These are phyloP conservation scores for Saccopteryx bilineata DNA, from an alignment of 2,113 vertebrate species.

Conservation along the genomic window DNA sequence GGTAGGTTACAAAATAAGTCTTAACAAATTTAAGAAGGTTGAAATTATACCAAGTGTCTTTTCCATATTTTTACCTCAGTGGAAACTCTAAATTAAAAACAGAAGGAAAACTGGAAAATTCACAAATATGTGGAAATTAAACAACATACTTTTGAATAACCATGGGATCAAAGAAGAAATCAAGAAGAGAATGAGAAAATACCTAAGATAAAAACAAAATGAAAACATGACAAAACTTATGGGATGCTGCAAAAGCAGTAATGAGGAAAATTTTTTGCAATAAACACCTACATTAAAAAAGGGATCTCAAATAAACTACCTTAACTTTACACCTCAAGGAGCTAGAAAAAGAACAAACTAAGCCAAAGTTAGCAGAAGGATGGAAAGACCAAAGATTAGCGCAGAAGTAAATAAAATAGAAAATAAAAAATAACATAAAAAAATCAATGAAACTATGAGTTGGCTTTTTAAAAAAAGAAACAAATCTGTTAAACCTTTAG, in stretches of 20 bases:
- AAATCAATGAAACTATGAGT: neutral
- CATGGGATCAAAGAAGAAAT: neutral
- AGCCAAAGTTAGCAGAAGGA: neutral
- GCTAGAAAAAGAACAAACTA: neutral
- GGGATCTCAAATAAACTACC: neutral
- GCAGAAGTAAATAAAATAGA: neutral
- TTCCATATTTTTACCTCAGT: neutral
- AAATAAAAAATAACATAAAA: neutral
- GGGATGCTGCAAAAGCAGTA: neutral
- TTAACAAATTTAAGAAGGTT: constrained; percentile 1
- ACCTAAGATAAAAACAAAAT: neutral
- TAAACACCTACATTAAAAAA: neutral
- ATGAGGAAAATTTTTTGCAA: neutral
- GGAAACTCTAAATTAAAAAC: neutral
- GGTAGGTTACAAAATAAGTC: neutral
- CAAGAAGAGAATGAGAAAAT: neutral
- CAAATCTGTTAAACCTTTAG: neutral
- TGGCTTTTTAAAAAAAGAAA: neutral
- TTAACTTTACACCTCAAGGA: neutral
- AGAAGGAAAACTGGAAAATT: neutral
- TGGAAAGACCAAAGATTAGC: neutral
- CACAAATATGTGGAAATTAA: neutral
- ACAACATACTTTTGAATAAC: neutral
- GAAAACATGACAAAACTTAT: neutral
- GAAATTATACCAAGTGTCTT: neutral